Evolutionary conservation across 2,797 vertebrate genomes (phyloP).

Genomic region (Enteromius paludinosus): DNA sequence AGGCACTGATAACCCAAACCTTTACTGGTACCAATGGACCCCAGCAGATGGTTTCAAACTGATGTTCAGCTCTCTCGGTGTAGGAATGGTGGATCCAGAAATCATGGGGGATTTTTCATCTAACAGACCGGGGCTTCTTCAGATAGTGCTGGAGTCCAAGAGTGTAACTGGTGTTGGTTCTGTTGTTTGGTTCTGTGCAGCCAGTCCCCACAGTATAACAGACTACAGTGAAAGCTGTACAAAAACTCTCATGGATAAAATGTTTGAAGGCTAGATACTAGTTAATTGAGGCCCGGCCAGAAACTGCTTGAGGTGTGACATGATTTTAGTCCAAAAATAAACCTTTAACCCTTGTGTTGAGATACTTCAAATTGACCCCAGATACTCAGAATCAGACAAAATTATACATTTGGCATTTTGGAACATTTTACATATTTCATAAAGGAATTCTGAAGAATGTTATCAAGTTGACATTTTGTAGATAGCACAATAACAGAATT

Average conservation of each 20-base stretch:
- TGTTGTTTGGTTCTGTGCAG: constrained; percentile 53
- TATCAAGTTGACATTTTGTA: neutral
- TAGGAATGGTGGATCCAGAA: constrained; percentile 29
- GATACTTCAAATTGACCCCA: no score
- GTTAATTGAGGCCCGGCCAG: neutral
- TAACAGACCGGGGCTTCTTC: constrained; percentile 44
- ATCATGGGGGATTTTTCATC: constrained; percentile 45
- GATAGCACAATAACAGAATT: neutral
- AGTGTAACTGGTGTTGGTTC: constrained; percentile 29
- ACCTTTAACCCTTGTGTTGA: neutral
- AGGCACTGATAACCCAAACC: constrained; percentile 44
- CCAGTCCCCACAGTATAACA: constrained; percentile 47
- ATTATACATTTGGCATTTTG: neutral
- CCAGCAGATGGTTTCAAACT: constrained; percentile 31
- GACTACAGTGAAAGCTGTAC: constrained; percentile 35
- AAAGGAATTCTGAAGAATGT: neutral
- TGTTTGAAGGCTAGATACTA: no score
- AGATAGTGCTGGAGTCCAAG: constrained; percentile 47
- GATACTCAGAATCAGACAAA: neutral
- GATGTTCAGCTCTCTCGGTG: constrained; percentile 27
- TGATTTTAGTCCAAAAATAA: neutral
- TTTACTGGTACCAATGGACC: constrained; percentile 61
- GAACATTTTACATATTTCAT: neutral
- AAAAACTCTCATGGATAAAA: constrained; percentile 39
- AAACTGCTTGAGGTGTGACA: neutral